Evolutionary conservation across 2,113 vertebrate genomes (phyloP).

Genomic region (Bagarius yarrelli): DNA sequence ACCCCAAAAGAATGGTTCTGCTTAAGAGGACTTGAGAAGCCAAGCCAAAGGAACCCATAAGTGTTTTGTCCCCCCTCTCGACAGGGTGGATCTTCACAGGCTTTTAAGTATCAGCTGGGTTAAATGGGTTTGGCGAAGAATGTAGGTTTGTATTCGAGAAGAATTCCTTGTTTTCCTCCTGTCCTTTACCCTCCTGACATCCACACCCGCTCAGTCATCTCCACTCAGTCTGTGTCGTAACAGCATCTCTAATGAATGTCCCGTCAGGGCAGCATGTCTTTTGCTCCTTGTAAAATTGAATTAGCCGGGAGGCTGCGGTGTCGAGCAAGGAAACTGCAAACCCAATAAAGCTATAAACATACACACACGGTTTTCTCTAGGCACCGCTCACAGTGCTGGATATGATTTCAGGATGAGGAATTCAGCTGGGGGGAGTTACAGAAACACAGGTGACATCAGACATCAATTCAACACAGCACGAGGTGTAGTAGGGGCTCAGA

Average conservation of each 20-base stretch:
- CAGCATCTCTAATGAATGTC: slow-evolving; percentile 68
- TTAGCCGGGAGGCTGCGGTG: slow-evolving; percentile 58
- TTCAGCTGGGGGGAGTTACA: slow-evolving; percentile 29
- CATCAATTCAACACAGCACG: neutral
- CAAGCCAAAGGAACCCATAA: neutral
- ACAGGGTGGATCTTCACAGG: neutral
- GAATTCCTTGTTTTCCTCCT: neutral
- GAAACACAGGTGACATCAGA: neutral
- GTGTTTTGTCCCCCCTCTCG: neutral
- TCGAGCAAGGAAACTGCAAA: slow-evolving; percentile 44
- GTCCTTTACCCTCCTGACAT: slow-evolving; percentile 24
- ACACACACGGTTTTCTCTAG: slow-evolving; percentile 13
- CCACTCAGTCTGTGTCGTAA: slow-evolving; percentile 52
- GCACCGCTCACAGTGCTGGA: slow-evolving; percentile 27
- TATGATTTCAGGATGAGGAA: slow-evolving; percentile 45
- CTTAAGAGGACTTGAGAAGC: neutral
- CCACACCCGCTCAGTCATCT: neutral
- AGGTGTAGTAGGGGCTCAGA: neutral
- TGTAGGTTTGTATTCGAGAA: slow-evolving; percentile 6
- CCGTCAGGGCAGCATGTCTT: slow-evolving; percentile 64
- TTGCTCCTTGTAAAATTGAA: slow-evolving; percentile 65
- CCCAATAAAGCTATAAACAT: slow-evolving; percentile 43
- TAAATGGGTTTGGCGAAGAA: neutral
- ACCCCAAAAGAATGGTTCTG: neutral
- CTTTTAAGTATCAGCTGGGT: neutral